Conservation (phyloP, 2,888 invertebrate species). For the Eucera pruinosa region DNA sequence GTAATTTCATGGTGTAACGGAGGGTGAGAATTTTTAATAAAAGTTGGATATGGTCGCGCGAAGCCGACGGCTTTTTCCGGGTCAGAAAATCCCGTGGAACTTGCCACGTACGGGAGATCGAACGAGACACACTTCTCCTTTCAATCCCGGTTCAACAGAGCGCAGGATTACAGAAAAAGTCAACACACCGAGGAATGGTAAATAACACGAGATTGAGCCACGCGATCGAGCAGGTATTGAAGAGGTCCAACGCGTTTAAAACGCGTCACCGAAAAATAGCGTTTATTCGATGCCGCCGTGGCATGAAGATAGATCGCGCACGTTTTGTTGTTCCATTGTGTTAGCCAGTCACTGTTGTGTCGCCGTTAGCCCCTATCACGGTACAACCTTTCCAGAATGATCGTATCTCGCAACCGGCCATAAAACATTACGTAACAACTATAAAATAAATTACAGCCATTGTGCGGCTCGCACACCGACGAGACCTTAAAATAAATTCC, state of each 20-base stretch:
- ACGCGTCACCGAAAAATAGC: slow-evolving; percentile 38
- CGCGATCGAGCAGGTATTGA: slow-evolving; percentile 35
- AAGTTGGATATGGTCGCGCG: slow-evolving; percentile 32
- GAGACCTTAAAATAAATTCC: slow-evolving; percentile 22
- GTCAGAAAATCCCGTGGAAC: slow-evolving; percentile 40
- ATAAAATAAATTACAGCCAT: slow-evolving; percentile 34
- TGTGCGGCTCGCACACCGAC: not conserved
- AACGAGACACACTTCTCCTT: slow-evolving; percentile 38
- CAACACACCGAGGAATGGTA: slow-evolving; percentile 55
- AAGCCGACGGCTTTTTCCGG: slow-evolving; percentile 37
- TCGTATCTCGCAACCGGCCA: slow-evolving; percentile 26
- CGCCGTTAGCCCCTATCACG: slow-evolving; percentile 8
- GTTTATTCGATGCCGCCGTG: slow-evolving; percentile 38
- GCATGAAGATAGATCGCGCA: slow-evolving; percentile 27
- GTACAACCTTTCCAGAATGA: slow-evolving; percentile 16
- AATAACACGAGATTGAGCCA: slow-evolving; percentile 65
- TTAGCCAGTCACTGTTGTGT: slow-evolving; percentile 17
- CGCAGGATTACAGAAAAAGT: slow-evolving; percentile 61
- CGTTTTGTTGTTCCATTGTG: slow-evolving; percentile 33
- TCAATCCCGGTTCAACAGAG: slow-evolving; percentile 56
- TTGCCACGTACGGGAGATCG: slow-evolving; percentile 41
- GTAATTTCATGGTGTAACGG: slow-evolving; percentile 2
- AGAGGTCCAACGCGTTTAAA: slow-evolving; percentile 33
- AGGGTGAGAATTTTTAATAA: slow-evolving; percentile 52
- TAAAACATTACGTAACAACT: slow-evolving; percentile 18